Percentiles rank a stretch among this genome's conserved stretches.
phyloP scores from a whole-genome alignment of 2,113 vertebrate species.

The Scartelaos histophorus region DNA sequence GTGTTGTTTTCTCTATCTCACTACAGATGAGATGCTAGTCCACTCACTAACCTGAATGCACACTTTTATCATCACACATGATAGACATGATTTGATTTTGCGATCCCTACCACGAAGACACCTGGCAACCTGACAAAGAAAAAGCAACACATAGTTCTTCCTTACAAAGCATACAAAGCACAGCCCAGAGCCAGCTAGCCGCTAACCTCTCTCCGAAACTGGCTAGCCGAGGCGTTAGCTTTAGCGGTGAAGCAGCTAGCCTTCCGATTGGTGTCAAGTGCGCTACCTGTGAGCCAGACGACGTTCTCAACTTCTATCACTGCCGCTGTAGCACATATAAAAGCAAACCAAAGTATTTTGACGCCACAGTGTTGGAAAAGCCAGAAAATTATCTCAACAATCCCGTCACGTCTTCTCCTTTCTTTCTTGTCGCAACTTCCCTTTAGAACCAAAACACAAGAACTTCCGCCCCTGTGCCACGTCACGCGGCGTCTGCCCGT shows the following conservation, averaged over 20 bases:
- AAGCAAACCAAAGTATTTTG: slow-evolving; percentile 18
- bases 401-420: slow-evolving; percentile 78
- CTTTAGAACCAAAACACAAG: slow-evolving; percentile 82
- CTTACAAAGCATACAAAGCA: slow-evolving; percentile 20
- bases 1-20: slow-evolving; percentile 9
- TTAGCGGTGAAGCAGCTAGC: slow-evolving; percentile 43
- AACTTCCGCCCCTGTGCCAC: slow-evolving; percentile 77
- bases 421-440: slow-evolving; percentile 81
- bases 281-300: slow-evolving; percentile 67
- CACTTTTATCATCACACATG: slow-evolving; percentile 15
- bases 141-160: slow-evolving; percentile 28
- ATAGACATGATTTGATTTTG: not conserved
- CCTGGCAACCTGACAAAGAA: not conserved
- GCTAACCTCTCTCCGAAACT: slow-evolving; percentile 21
- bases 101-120: not conserved
- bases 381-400: slow-evolving; percentile 66
- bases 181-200: slow-evolving; percentile 43
- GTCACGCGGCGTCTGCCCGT: slow-evolving; percentile 58
- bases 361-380: slow-evolving; percentile 24
- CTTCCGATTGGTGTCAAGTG: slow-evolving; percentile 25
- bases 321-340: slow-evolving; percentile 31
- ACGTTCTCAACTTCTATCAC: slow-evolving; percentile 33
- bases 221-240: slow-evolving; percentile 36
- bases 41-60: slow-evolving; percentile 47
- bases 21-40: slow-evolving; percentile 45